Evolutionary conservation across 2,113 vertebrate genomes (phyloP), one percentile per base, ranked within the genome.

Genomic region (Aleadryas rufinucha): DNA sequence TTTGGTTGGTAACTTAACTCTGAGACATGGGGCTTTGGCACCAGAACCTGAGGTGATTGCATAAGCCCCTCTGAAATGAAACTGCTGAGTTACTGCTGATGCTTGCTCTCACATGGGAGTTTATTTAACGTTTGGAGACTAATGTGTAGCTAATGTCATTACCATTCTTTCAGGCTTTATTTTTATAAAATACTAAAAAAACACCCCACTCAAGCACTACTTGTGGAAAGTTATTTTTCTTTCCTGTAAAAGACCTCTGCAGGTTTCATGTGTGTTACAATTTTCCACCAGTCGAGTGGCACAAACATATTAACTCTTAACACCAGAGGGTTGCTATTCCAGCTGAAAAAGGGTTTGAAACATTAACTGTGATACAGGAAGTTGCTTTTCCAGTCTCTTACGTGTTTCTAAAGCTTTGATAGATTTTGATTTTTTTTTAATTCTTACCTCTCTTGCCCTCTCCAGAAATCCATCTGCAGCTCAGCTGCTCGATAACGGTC

Each of bases 271-370:
- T 88, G 80, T 96, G 95, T 91, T 96, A 91, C 74, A 93, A 35
- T 95, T 98, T 98, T 97, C 94, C 89, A 96, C 95, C 95, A 92
- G 91, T 94, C 39, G 33, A 95, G 91, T 93, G 86, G 93, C 92
- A 91, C 80, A 90, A 96, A 85, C 85, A 13, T 95, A 57, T 92
- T 83, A 95, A 92, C 88, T 69, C 53, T 90, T 96, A 96, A 65
- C 81, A 80, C 87, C 37, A 31, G 84, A 90, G 77, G 54, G 65
- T 95, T 97, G 93, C 84, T 90, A 75, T 97, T 97, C 96, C 97
- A 98, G 95, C 97, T 98, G 97, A 86, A 95, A 95, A 96, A 95
- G 30, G 9, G 1, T 85, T 97, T 70, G 47, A 64, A 95, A 85
- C 42, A 22, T 80, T 74, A 88, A 90, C 80, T 1, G 1, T 56